Base-by-base conservation (phyloP, 2,888 invertebrate genomes). In the Polyploca ridens region DNA sequence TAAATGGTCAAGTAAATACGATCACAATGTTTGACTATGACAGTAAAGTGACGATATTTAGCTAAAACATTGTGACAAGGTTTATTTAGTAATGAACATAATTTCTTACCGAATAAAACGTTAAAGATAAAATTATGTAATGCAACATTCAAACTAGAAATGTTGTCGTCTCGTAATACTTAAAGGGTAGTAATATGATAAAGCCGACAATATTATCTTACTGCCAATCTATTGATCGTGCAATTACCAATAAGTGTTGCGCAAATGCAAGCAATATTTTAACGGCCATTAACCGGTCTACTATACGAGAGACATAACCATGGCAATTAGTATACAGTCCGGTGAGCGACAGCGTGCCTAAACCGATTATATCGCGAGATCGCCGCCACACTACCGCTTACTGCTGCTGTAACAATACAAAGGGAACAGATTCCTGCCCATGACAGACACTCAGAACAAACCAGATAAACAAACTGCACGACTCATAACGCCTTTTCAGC, bases 271-370 rank as follows among this genome's bases (percentile, higher is more conserved):
- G 81, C 84, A 79, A 88, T 89, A 89, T 85, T 89, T 89, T 85
- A 88, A 83, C 82, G 76, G 79, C 83, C 84, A 88, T 86, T 86
- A 86, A 85, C 84, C 87, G 85, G 85, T 83, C 80, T 81, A 19
- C 19, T 54, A 54, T 10, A 83, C 84, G 82, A 86, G 87, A 87
- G 87, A 88, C 83, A 89, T 84, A 87, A 82, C 85, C 86, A 82
- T 82, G 81, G 88, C 90, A 91, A 92, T 93, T 91, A 91, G 90
- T 86, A 87, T 87, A 87, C 87, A 87, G 87, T 81, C 83, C 82
- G 72, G 84, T 91, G 90, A 93, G 87, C 88, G 90, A 92, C 90
- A 89, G 89, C 90, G 89, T 88, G 84, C 85, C 87, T 89, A 90
- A 93, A 86, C 85, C 85, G 90, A 90, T 93, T 91, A 91, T 85